These are phyloP conservation scores for Ptychochromis oligacanthus DNA, from an alignment of 2,113 vertebrate species.

Conservation along the genomic window DNA sequence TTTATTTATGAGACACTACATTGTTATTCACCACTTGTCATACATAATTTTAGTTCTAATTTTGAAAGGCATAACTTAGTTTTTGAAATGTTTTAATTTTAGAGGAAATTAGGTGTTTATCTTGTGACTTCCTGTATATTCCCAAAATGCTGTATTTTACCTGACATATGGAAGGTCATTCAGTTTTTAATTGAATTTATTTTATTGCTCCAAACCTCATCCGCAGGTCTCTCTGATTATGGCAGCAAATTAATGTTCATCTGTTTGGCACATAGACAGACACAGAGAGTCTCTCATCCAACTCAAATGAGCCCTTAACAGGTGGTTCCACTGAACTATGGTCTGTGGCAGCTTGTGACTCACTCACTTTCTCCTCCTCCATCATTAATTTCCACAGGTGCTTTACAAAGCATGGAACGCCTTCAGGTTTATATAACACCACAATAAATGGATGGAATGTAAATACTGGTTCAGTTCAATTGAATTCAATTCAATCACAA, in stretches of 20 bases:
- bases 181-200: slow-evolving; percentile 7
- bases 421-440: slow-evolving; percentile 40
- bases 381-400: slow-evolving; percentile 41
- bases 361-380: slow-evolving; percentile 32
- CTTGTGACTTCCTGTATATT: not conserved
- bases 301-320: slow-evolving; percentile 37
- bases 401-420: not conserved
- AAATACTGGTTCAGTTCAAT: too few species aligned
- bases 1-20: not conserved
- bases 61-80: not conserved
- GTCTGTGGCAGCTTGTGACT: slow-evolving; percentile 35
- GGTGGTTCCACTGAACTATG: slow-evolving; percentile 46
- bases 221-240: slow-evolving; percentile 5
- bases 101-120: not conserved
- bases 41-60: not conserved
- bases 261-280: not conserved
- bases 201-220: not conserved
- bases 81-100: not conserved
- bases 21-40: not conserved
- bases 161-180: not conserved
- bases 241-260: slow-evolving; percentile 28
- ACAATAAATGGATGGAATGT: slow-evolving; percentile 18
- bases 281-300: slow-evolving; percentile 19
- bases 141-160: not conserved
- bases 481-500: too few species aligned